Evolutionary conservation across 2,113 vertebrate genomes (phyloP).

Genomic region (Megaceryle torquata): DNA sequence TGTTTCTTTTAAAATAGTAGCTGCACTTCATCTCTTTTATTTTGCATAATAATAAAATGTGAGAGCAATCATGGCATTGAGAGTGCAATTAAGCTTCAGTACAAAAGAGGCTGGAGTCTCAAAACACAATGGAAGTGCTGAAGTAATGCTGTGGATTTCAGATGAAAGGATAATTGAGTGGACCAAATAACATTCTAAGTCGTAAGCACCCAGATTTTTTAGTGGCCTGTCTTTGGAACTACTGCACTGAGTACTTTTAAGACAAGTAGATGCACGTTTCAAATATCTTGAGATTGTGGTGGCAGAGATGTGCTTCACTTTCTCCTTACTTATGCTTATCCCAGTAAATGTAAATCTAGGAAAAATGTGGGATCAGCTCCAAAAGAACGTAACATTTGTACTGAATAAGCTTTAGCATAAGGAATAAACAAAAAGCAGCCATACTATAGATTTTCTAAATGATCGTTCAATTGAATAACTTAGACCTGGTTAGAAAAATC

Average conservation of each 20-base stretch:
- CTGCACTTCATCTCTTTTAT: neutral
- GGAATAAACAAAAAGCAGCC: neutral
- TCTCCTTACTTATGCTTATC: neutral
- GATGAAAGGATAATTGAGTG: neutral
- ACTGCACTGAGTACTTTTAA: neutral
- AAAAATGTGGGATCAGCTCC: neutral
- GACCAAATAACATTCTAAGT: neutral
- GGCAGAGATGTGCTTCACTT: neutral
- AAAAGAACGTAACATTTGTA: neutral
- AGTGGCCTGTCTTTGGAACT: neutral
- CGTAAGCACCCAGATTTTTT: neutral
- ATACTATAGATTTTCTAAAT: neutral
- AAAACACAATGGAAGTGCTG: neutral
- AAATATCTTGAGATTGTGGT: neutral
- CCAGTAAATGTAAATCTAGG: neutral
- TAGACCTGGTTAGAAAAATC: neutral
- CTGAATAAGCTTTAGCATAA: neutral
- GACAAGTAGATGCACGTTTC: neutral
- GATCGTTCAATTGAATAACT: neutral
- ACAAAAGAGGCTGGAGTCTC: neutral
- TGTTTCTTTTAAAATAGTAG: slow-evolving; percentile 8
- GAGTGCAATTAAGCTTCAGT: slow-evolving; percentile 1
- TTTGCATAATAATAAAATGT: slow-evolving; percentile 17
- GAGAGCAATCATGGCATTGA: neutral
- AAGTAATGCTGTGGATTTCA: neutral